A percentile compares a stretch with the other conserved stretches of the same genome.
Conservation (phyloP, 2,797 vertebrate species). For the Botia almorhae region DNA sequence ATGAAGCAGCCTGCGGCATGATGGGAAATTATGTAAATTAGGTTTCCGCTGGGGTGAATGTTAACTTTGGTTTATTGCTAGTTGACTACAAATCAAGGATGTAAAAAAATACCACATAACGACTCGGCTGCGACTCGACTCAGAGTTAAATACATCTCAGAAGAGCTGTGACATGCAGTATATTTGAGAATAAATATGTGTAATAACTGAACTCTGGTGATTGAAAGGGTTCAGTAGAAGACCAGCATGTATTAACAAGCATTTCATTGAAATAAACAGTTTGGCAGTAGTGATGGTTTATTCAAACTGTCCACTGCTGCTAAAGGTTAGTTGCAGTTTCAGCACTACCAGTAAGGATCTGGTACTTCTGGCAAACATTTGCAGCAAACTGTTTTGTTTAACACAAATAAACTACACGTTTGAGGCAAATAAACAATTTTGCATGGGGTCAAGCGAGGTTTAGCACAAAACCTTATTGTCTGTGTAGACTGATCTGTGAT, state of each 20-base stretch:
- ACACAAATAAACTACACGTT: background rate
- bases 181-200: background rate
- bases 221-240: background rate
- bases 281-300: no score
- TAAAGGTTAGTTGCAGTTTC: background rate
- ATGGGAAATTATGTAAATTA: conserved; percentile 48
- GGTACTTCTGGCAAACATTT: background rate
- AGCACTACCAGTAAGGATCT: background rate
- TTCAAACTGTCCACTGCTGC: background rate
- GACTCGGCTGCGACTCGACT: background rate
- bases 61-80: background rate
- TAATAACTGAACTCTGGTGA: background rate
- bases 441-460: background rate
- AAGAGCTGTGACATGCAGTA: background rate
- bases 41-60: background rate
- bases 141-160: background rate
- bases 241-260: background rate
- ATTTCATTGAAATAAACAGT: background rate
- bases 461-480: background rate
- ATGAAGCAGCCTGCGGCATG: conserved; percentile 23
- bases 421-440: background rate
- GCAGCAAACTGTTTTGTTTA: background rate
- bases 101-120: background rate
- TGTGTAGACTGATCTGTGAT: background rate
- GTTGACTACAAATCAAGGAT: background rate